Conservation (phyloP, 2,888 invertebrate genomes). For the Tuta absoluta region DNA sequence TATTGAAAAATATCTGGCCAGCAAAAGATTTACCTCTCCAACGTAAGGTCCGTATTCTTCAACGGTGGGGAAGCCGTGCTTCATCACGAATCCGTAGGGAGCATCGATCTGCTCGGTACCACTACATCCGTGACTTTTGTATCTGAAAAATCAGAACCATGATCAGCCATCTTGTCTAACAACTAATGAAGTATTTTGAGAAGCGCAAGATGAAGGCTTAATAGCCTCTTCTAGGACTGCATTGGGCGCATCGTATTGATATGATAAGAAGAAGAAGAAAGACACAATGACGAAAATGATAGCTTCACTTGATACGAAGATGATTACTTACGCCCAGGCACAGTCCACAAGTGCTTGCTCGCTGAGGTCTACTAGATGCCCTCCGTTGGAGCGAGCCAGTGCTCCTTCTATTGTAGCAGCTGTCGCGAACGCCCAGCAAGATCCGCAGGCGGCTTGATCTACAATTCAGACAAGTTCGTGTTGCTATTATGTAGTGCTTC, state of each 20-base stretch:
- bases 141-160: slow-evolving; percentile 49
- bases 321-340: slow-evolving; percentile 30
- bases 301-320: no score
- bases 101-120: slow-evolving; percentile 26
- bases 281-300: no score
- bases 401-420: slow-evolving; percentile 42
- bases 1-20: background rate
- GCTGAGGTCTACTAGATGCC: slow-evolving; percentile 26
- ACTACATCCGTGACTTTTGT: slow-evolving; percentile 27
- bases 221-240: no score
- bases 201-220: no score
- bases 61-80: slow-evolving; percentile 33
- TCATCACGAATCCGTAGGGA: slow-evolving; percentile 25
- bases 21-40: slow-evolving; percentile 24
- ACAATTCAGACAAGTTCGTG: background rate
- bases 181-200: no score
- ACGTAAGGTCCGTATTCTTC: slow-evolving; percentile 33
- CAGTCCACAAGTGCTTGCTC: slow-evolving; percentile 34
- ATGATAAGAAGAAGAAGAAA: no score
- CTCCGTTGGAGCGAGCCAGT: slow-evolving; percentile 37
- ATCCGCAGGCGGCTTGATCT: slow-evolving; percentile 43
- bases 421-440: slow-evolving; percentile 43
- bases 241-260: no score
- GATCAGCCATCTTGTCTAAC: background rate
- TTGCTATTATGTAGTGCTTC: no score